A percentile compares a stretch with the other conserved stretches of the same genome.
Conservation (phyloP, 53 echinoderm and acorn worm genomes). For the Echinarachnius parma region DNA sequence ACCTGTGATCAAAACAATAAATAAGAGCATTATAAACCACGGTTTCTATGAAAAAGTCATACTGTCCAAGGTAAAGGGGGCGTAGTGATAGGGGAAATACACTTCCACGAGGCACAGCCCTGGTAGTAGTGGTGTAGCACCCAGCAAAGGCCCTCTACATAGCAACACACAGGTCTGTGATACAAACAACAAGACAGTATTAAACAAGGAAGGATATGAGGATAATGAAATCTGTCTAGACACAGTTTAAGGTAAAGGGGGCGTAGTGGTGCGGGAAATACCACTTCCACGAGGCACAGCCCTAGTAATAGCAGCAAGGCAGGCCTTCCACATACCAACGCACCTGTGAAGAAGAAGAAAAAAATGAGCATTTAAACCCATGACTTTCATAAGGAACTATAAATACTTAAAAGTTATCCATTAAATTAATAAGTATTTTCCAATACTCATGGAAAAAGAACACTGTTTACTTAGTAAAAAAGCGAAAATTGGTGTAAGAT, state of each 20-base stretch:
- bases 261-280: constrained; percentile 93
- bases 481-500: no score
- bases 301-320: constrained; percentile 87
- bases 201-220: no score
- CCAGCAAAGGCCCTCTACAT: constrained; percentile 94
- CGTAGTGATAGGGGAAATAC: constrained; percentile 99
- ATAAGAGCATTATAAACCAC: no score
- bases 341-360: constrained; percentile 33
- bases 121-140: constrained; percentile 97
- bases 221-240: no score
- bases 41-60: no score
- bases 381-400: no score
- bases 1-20: no score
- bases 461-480: no score
- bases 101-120: constrained; percentile 97
- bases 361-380: background rate
- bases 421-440: no score
- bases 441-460: no score
- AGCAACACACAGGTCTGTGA: constrained; percentile 67
- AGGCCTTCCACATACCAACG: constrained; percentile 74
- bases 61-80: constrained; percentile 96
- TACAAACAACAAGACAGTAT: no score
- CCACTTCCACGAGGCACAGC: constrained; percentile 95
- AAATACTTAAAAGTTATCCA: no score
- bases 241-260: constrained; percentile 88